Percentiles rank a stretch among this genome's conserved stretches.
phyloP scores from a whole-genome alignment of 2,113 vertebrate species.

The Odocoileus hemionus region DNA sequence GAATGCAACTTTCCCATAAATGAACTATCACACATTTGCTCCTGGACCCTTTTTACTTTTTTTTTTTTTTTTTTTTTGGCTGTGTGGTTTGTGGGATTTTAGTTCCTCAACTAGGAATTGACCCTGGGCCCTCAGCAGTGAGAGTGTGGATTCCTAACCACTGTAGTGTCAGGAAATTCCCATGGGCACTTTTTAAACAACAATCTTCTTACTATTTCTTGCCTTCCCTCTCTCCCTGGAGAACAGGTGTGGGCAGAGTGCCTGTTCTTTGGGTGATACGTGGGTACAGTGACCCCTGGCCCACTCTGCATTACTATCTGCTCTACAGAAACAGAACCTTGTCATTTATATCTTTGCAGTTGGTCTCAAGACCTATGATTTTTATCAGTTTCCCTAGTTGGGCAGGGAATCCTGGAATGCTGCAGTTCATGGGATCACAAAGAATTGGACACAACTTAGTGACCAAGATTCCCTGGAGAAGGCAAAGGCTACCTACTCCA shows the following conservation, averaged over 20 bases:
- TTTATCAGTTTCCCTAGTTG: background rate
- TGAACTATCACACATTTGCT: background rate
- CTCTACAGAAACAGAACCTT: background rate
- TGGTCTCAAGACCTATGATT: background rate
- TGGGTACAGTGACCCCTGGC: fast-evolving
- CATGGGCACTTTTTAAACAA: too few species aligned
- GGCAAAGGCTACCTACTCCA: background rate
- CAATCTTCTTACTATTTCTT: background rate
- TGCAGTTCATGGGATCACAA: background rate
- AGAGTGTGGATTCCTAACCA: background rate
- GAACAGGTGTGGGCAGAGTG: fast-evolving
- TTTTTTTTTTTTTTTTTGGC: background rate
- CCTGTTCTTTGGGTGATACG: fast-evolving
- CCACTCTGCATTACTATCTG: fast-evolving
- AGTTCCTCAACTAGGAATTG: background rate
- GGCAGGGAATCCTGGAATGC: background rate
- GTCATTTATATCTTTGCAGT: background rate
- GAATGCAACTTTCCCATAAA: background rate
- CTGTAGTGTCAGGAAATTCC: background rate
- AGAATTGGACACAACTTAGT: background rate
- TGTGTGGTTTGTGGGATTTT: background rate
- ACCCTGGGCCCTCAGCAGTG: background rate
- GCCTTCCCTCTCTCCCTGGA: background rate
- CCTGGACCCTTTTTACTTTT: background rate
- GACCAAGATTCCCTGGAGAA: background rate